A percentile compares a stretch with the other conserved stretches of the same genome.
phyloP scores from a whole-genome alignment of 2,888 invertebrate genomes.

The Rhagonycha lutea region DNA sequence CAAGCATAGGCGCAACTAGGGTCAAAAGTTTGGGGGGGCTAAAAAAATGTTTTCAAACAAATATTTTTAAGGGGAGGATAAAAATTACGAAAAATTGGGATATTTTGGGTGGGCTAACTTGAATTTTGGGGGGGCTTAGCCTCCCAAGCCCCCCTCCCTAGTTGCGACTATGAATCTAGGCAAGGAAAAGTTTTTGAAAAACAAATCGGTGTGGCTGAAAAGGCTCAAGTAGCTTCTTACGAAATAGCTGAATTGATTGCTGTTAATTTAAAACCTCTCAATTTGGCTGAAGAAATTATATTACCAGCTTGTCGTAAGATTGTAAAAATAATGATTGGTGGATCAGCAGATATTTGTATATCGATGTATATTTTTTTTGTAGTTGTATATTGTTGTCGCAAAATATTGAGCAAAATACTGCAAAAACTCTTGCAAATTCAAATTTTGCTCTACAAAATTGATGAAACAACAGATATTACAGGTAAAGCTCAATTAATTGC shows the following conservation, averaged over 20 bases:
- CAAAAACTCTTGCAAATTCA: slow-evolving; percentile 21
- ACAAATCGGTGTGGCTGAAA: slow-evolving; percentile 17
- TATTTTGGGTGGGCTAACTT: too few relatives aligned
- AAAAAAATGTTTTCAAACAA: too few relatives aligned
- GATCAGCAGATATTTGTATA: slow-evolving; percentile 9
- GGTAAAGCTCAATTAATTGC: slow-evolving; percentile 27
- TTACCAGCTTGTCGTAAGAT: slow-evolving; percentile 19
- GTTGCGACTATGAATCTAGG: too few relatives aligned
- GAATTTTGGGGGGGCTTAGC: too few relatives aligned
- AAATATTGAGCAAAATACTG: slow-evolving; percentile 26
- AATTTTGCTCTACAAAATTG: slow-evolving; percentile 31
- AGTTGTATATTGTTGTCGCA: too few relatives aligned
- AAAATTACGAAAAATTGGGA: too few relatives aligned
- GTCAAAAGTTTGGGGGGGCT: too few relatives aligned
- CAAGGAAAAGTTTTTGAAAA: slow-evolving; percentile 20
- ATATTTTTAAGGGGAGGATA: too few relatives aligned
- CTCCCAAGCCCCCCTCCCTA: too few relatives aligned
- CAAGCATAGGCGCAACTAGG: too few relatives aligned
- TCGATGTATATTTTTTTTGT: too few relatives aligned
- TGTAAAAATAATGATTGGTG: slow-evolving; percentile 19
- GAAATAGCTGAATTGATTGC: slow-evolving; percentile 26
- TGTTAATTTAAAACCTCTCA: slow-evolving; percentile 17
- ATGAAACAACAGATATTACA: slow-evolving; percentile 30
- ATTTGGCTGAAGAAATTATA: slow-evolving; percentile 20
- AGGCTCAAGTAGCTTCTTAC: slow-evolving; percentile 24